These are phyloP conservation scores for Drosophila helvetica DNA, from an alignment of 2,888 invertebrate species.

Conservation along the genomic window DNA sequence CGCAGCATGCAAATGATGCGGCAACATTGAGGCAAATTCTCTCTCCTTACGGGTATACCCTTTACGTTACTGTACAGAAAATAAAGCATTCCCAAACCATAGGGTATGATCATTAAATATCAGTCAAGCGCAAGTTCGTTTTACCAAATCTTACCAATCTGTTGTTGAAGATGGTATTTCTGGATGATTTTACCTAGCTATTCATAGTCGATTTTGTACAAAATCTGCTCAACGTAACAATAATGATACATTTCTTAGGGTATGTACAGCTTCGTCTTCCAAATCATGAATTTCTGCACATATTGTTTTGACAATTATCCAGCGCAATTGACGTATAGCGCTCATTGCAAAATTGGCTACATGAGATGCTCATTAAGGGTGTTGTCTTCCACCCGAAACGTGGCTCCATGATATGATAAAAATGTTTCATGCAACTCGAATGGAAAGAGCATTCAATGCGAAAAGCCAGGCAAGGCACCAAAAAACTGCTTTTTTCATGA, in stretches of 20 bases:
- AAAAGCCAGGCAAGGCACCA: slow-evolving; percentile 39
- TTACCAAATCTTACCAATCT: neutral
- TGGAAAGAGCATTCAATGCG: neutral
- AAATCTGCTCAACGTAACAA: no score
- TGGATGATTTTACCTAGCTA: neutral
- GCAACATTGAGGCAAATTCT: slow-evolving; percentile 39
- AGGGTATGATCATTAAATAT: no score
- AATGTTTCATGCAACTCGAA: neutral
- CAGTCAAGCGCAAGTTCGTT: neutral
- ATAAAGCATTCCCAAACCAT: no score
- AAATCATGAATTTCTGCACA: slow-evolving; percentile 10
- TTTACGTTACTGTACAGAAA: neutral
- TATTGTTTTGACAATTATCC: slow-evolving; percentile 4
- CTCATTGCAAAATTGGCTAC: neutral
- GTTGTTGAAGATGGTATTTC: neutral
- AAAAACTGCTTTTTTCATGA: slow-evolving; percentile 54
- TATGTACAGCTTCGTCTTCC: neutral
- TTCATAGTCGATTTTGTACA: neutral
- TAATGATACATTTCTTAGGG: neutral
- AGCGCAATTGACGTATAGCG: neutral
- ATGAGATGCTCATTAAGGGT: slow-evolving; percentile 10
- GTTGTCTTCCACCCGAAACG: no score
- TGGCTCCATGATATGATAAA: neutral
- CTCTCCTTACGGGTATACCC: slow-evolving; percentile 1
- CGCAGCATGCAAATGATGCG: slow-evolving; percentile 5